phyloP scores from a whole-genome alignment of 1,140 invertebrate species.

The Palaemon carinicauda region DNA sequence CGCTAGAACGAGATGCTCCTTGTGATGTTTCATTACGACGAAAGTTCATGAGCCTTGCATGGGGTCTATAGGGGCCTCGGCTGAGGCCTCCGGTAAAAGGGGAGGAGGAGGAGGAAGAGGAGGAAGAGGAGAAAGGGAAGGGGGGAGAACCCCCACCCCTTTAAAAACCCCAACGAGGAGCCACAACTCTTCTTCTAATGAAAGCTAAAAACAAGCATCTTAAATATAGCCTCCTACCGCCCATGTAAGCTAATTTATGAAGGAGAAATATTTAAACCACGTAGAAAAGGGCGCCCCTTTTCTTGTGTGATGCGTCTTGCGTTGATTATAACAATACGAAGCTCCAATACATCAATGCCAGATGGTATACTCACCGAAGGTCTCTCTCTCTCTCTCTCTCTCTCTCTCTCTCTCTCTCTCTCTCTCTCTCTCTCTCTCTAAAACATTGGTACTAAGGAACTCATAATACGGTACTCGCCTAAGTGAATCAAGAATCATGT shows the following conservation, averaged over 20 bases:
- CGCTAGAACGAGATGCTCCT: no score
- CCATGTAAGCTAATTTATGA: constrained; percentile 53
- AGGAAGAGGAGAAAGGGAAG: background rate
- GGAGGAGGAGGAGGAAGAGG: background rate
- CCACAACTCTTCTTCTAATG: background rate
- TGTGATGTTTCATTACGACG: no score
- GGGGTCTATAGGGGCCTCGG: no score
- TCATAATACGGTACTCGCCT: no score
- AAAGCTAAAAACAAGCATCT: background rate
- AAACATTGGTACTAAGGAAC: background rate
- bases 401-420: background rate
- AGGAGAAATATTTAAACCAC: constrained; percentile 48
- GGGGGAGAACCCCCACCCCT: no score
- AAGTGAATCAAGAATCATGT: no score
- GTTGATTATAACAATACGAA: constrained; percentile 48
- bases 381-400: background rate
- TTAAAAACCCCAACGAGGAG: background rate
- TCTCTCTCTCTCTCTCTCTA: background rate
- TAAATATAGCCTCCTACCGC: constrained; percentile 28
- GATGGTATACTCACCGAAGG: background rate
- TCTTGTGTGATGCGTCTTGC: constrained; percentile 22
- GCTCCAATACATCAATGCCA: constrained; percentile 47
- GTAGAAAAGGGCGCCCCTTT: constrained; percentile 17
- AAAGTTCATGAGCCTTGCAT: no score
- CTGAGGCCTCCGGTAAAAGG: background rate